phyloP scores from a whole-genome alignment of 2,113 vertebrate genomes.

The Perca fluviatilis region DNA sequence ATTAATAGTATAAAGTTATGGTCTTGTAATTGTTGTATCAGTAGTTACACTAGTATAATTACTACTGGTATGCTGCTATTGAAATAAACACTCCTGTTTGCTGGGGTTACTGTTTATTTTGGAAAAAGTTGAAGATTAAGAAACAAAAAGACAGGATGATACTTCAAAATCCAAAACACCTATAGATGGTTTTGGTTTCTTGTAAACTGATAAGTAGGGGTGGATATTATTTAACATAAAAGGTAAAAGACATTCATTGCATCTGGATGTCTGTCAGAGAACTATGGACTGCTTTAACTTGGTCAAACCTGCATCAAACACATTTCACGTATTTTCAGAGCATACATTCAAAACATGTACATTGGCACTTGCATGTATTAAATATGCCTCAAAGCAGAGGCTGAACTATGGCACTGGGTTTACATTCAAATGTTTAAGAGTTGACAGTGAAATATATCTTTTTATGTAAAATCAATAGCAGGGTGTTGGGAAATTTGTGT shows the following conservation, averaged over 20 bases:
- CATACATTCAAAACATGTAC: constrained; percentile 4
- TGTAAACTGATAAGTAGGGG: not conserved
- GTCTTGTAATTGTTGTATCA: not conserved
- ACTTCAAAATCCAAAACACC: not conserved
- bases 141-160: not conserved
- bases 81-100: not conserved
- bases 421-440: constrained; percentile 21
- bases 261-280: not conserved
- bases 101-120: not conserved
- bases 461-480: constrained; percentile 1
- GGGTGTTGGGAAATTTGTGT: not conserved
- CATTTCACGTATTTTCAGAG: not conserved
- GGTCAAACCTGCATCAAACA: not conserved
- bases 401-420: constrained; percentile 4
- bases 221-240: not conserved
- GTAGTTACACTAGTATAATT: not conserved
- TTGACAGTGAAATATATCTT: not conserved
- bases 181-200: not conserved
- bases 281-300: not conserved
- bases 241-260: not conserved
- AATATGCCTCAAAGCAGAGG: not conserved
- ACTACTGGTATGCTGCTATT: not conserved
- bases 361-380: not conserved
- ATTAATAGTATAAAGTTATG: not conserved
- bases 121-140: not conserved